These are phyloP conservation scores for Limnothrissa miodon DNA, from an alignment of 2,113 vertebrate genomes.

Conservation along the genomic window DNA sequence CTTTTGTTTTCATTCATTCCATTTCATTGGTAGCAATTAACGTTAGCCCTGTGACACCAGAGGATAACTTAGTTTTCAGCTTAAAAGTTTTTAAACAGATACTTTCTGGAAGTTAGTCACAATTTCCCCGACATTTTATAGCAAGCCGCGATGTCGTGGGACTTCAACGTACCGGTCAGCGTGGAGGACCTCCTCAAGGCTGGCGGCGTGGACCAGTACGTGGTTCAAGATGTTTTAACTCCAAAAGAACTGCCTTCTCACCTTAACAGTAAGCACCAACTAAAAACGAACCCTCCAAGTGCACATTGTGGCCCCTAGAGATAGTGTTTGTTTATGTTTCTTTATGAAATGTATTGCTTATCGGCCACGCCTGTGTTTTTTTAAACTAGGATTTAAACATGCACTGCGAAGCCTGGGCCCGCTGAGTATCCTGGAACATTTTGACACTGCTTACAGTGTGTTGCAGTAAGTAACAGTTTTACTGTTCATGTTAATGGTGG, in stretches of 20 bases:
- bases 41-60: background rate
- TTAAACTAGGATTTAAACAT: conserved; percentile 74
- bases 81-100: too few species aligned
- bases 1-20: background rate
- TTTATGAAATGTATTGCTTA: background rate
- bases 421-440: conserved; percentile 83
- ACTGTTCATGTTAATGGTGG: background rate
- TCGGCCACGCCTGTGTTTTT: background rate
- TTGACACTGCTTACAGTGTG: conserved; percentile 86
- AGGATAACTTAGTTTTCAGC: too few species aligned
- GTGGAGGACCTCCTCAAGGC: conserved; percentile 79
- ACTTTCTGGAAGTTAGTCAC: background rate
- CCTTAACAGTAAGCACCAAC: conserved; percentile 71
- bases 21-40: background rate
- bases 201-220: conserved; percentile 79
- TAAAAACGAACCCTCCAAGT: background rate
- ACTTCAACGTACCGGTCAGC: conserved; percentile 80
- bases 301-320: background rate
- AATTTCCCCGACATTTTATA: background rate
- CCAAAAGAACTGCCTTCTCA: conserved; percentile 68
- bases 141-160: conserved; percentile 71
- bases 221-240: conserved; percentile 81
- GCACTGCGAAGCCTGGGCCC: conserved; percentile 77
- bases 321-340: background rate
- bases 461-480: conserved; percentile 80